These are phyloP conservation scores for Aradus depressus DNA, from an alignment of 2,888 invertebrate species.

Conservation along the genomic window DNA sequence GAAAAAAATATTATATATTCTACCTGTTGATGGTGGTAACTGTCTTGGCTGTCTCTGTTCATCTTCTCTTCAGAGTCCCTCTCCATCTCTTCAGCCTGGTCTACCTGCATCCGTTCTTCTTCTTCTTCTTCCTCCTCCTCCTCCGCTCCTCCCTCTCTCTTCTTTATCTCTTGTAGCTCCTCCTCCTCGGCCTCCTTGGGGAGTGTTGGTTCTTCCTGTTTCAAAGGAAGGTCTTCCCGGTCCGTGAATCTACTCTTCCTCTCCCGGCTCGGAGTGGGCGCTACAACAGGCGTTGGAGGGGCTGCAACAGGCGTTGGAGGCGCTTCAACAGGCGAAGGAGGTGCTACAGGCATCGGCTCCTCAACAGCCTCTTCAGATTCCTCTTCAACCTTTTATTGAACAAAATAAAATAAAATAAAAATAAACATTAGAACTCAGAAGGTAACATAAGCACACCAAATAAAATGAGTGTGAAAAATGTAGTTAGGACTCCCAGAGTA, in stretches of 20 bases:
- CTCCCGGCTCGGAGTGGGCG: background rate
- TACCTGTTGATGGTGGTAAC: background rate
- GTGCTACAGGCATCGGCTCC: conserved; percentile 15
- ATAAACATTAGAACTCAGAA: too few relatives aligned
- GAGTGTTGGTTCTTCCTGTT: too few relatives aligned
- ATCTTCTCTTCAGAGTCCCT: background rate
- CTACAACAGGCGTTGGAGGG: background rate
- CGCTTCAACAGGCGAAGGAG: conserved; percentile 10
- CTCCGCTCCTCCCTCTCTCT: background rate
- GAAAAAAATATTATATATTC: background rate
- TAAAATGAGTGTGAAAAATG: too few relatives aligned
- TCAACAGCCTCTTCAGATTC: conserved; percentile 18
- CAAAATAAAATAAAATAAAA: too few relatives aligned
- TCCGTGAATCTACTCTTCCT: background rate
- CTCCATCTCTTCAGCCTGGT: background rate
- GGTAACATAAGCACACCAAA: too few relatives aligned
- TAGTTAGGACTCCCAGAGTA: too few relatives aligned
- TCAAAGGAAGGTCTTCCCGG: too few relatives aligned
- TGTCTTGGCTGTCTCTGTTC: background rate
- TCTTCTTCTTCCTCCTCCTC: background rate
- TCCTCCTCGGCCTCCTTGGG: too few relatives aligned
- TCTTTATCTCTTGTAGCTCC: background rate
- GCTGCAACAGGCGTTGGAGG: background rate
- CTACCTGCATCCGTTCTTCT: background rate
- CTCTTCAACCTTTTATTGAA: conserved; percentile 17